Conservation (phyloP, 35 echinoderm and acorn worm species). For the Antedon bifida region DNA sequence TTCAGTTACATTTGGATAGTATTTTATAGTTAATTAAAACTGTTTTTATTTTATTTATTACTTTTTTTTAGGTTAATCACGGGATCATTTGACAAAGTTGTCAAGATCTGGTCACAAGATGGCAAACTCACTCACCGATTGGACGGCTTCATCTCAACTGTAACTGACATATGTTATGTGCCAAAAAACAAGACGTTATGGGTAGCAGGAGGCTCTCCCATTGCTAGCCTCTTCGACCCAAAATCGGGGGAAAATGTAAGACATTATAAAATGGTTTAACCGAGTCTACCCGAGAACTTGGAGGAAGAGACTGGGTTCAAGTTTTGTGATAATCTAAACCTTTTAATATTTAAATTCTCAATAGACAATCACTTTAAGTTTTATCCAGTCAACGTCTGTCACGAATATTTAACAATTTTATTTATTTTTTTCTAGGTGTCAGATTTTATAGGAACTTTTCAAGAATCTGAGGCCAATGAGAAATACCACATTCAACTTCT, state of each 20-base stretch:
- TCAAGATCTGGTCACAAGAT: slow-evolving; percentile 99
- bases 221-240: slow-evolving; percentile 67
- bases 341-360: not conserved
- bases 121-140: slow-evolving; percentile 89
- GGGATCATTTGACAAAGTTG: slow-evolving; percentile 91
- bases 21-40: no score
- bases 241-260: slow-evolving; percentile 96
- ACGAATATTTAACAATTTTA: no score
- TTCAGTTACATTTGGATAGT: no score
- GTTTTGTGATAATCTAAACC: not conserved
- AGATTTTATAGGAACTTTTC: slow-evolving; percentile 97
- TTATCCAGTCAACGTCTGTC: no score
- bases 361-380: no score
- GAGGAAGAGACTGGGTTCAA: not conserved
- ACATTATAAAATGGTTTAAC: no score
- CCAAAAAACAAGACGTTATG: slow-evolving; percentile 92
- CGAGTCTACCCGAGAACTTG: not conserved
- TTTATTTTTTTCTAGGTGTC: slow-evolving; percentile 39
- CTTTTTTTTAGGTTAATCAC: slow-evolving; percentile 55
- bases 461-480: slow-evolving; percentile 66
- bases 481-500: slow-evolving; percentile 88
- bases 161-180: slow-evolving; percentile 75
- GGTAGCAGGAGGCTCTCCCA: slow-evolving; percentile 64
- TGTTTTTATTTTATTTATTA: not conserved
- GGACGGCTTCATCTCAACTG: slow-evolving; percentile 76